Percentiles rank a stretch among this genome's conserved stretches.
Conservation (phyloP, 2,888 invertebrate genomes). For the Muschampia plurimacula region DNA sequence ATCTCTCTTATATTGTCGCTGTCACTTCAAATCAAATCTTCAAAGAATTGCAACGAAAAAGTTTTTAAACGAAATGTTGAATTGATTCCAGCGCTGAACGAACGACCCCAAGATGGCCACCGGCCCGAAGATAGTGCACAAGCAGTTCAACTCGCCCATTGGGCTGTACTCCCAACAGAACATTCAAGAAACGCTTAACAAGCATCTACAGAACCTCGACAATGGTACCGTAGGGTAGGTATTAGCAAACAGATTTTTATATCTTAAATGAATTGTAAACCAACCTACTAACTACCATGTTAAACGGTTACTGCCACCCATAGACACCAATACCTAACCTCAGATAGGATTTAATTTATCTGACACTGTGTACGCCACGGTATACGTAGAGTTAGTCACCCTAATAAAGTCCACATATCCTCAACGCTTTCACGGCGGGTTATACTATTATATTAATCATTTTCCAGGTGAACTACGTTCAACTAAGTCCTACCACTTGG, state of each 20-base stretch:
- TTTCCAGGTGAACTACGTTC: no score
- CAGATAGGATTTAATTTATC: no score
- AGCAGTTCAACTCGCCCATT: slow-evolving; percentile 96
- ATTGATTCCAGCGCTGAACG: slow-evolving; percentile 78
- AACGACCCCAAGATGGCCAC: slow-evolving; percentile 88
- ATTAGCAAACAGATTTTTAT: background rate
- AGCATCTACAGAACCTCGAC: slow-evolving; percentile 91
- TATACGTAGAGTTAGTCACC: no score
- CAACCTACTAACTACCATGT: no score
- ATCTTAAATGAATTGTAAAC: background rate
- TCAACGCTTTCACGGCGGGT: no score
- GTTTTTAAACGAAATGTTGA: background rate
- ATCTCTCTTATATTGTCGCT: slow-evolving; percentile 22
- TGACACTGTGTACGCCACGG: no score
- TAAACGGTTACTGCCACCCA: no score
- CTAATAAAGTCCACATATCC: no score
- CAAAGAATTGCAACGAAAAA: background rate
- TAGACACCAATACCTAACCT: no score
- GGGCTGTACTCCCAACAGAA: slow-evolving; percentile 93
- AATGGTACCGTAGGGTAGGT: slow-evolving; percentile 93
- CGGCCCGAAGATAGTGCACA: slow-evolving; percentile 91
- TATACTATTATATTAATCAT: no score
- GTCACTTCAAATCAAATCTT: background rate
- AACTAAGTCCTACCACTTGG: no score
- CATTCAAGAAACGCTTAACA: slow-evolving; percentile 92